Evolutionary conservation across 2,888 invertebrate species (phyloP).

Genomic region (Andrena flavipes): DNA sequence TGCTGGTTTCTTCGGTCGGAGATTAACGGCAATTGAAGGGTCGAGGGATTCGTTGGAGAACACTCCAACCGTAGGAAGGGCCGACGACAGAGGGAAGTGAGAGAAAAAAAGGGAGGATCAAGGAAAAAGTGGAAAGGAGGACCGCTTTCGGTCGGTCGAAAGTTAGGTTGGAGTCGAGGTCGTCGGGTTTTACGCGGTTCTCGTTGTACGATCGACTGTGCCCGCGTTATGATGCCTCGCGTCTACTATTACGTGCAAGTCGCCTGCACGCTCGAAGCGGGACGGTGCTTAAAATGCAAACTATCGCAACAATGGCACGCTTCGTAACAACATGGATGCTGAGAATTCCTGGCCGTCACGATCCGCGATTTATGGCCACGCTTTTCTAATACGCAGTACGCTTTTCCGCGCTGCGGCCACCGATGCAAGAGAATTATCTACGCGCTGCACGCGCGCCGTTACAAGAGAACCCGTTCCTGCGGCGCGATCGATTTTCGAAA

Average conservation of each 20-base stretch:
- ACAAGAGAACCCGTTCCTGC: neutral
- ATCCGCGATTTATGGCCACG: constrained; percentile 2
- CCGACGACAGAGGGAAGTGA: neutral
- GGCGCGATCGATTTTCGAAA: constrained; percentile 13
- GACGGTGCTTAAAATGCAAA: constrained; percentile 9
- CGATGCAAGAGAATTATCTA: neutral
- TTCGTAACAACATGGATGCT: constrained; percentile 46
- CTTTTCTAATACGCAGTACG: neutral
- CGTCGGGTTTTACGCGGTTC: constrained; percentile 72
- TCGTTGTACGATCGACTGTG: constrained; percentile 27
- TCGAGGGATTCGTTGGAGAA: neutral
- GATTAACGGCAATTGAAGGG: neutral
- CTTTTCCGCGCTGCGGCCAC: neutral
- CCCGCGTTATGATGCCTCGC: constrained; percentile 40
- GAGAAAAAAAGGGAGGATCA: neutral
- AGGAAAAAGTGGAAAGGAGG: constrained; percentile 30
- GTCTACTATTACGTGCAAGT: constrained; percentile 45
- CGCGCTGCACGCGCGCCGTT: neutral
- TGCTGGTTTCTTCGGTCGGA: neutral
- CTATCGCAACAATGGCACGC: constrained; percentile 16
- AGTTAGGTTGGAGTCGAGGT: constrained; percentile 75
- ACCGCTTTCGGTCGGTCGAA: constrained; percentile 71
- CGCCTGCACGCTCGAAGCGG: constrained; percentile 6
- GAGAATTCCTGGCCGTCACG: constrained; percentile 12
- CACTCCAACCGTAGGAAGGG: too few relatives aligned